Evolutionary conservation across 2,888 invertebrate species (phyloP).

Genomic region (Harpagoxenus sublaevis): DNA sequence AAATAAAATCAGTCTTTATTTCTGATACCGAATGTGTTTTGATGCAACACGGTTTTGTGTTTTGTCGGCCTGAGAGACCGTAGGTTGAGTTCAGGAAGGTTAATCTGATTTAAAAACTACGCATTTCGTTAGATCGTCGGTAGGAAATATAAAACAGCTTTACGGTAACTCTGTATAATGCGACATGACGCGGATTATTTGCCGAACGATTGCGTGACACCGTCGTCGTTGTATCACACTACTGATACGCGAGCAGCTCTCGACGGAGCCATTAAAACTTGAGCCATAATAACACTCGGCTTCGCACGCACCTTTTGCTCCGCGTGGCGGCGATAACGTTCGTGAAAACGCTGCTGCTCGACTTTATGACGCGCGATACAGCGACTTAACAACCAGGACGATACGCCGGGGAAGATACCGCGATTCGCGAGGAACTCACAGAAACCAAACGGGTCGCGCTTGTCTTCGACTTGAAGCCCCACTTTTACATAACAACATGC

Average conservation of each 20-base stretch:
- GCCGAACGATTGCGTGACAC: constrained; percentile 67
- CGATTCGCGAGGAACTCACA: constrained; percentile 32
- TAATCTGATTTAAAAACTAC: background rate
- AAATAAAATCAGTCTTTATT: too few relatives aligned
- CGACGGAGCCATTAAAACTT: constrained; percentile 74
- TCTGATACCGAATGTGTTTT: too few relatives aligned
- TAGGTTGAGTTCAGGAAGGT: too few relatives aligned
- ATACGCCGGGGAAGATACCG: constrained; percentile 38
- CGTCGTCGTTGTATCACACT: constrained; percentile 51
- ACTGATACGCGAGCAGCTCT: constrained; percentile 56
- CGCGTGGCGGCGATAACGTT: constrained; percentile 76
- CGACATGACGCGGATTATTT: constrained; percentile 59
- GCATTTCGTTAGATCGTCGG: background rate
- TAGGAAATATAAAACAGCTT: constrained; percentile 13
- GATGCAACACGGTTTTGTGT: too few relatives aligned
- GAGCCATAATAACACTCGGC: constrained; percentile 76
- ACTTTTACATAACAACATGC: constrained; percentile 23
- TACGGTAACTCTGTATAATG: constrained; percentile 13
- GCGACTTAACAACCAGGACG: constrained; percentile 53
- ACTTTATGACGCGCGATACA: constrained; percentile 76
- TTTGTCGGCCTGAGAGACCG: too few relatives aligned
- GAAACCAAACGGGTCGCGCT: background rate
- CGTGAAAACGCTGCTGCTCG: constrained; percentile 73
- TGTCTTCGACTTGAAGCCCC: constrained; percentile 17
- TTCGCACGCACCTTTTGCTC: constrained; percentile 69